Percentiles rank a stretch among this genome's conserved stretches.
Evolutionary conservation across 2,113 vertebrate genomes (phyloP).

Genomic region (Lophotis ruficrista): DNA sequence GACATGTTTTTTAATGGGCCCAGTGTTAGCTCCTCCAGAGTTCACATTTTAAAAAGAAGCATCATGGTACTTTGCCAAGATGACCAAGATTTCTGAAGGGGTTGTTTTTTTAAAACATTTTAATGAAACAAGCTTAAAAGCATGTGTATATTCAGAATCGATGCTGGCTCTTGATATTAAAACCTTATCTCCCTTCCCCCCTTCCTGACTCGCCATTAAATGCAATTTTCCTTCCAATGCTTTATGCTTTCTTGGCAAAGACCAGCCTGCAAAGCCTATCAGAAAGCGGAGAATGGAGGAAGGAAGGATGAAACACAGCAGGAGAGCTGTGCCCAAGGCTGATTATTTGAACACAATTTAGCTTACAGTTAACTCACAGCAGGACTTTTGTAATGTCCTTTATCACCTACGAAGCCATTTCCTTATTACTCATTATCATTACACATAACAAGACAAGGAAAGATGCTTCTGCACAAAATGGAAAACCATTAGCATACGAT

Average conservation of each 20-base stretch:
- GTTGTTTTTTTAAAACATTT: neutral
- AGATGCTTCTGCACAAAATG: conserved; percentile 31
- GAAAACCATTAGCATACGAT: neutral
- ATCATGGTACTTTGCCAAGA: neutral
- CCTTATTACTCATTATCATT: conserved; percentile 23
- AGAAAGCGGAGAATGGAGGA: neutral
- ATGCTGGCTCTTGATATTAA: neutral
- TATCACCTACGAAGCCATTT: conserved; percentile 49
- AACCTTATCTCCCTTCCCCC: neutral
- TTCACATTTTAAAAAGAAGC: neutral
- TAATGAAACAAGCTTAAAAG: neutral
- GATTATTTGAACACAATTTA: conserved; percentile 42
- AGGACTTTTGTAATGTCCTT: conserved; percentile 28
- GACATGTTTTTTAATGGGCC: rapidly evolving
- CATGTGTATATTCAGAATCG: neutral
- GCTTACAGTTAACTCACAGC: conserved; percentile 41
- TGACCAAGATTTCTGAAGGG: neutral
- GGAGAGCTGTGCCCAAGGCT: neutral
- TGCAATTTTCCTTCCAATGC: conserved; percentile 17
- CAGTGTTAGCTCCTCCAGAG: neutral
- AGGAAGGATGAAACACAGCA: conserved; percentile 31
- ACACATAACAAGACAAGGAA: conserved; percentile 30
- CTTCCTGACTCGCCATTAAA: neutral
- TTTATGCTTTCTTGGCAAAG: conserved; percentile 38
- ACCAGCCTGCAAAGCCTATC: conserved; percentile 15